These are phyloP conservation scores for Cecropterus lyciades DNA, from an alignment of 1,140 invertebrate species.

Conservation along the genomic window DNA sequence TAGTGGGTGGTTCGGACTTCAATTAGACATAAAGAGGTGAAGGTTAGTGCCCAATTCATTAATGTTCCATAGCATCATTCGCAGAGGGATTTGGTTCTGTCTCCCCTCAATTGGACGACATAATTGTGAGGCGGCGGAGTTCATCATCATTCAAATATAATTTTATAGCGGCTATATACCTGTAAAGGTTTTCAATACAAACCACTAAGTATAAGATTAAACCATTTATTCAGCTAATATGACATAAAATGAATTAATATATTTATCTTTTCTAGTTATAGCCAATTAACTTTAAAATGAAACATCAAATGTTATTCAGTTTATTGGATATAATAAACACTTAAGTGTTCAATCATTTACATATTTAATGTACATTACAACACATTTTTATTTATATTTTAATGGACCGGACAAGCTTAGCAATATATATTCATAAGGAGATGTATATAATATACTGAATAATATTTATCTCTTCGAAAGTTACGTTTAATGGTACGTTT, in stretches of 20 bases:
- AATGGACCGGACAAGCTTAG: background rate
- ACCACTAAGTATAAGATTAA: too few relatives aligned
- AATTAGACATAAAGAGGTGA: too few relatives aligned
- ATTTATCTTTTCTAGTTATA: background rate
- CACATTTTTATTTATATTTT: background rate
- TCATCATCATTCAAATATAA: too few relatives aligned
- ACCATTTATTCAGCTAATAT: too few relatives aligned
- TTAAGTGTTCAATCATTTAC: constrained; percentile 8
- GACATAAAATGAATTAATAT: background rate
- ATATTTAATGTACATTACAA: constrained; percentile 1
- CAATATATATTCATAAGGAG: background rate
- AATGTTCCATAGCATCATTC: too few relatives aligned
- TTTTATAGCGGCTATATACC: too few relatives aligned
- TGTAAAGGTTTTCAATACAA: too few relatives aligned
- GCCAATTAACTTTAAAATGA: background rate
- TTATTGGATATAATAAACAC: constrained; percentile 9
- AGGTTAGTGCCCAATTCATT: too few relatives aligned
- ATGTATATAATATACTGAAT: background rate
- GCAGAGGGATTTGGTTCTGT: too few relatives aligned
- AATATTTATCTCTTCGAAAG: background rate
- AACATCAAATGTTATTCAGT: constrained; percentile 2
- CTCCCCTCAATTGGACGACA: too few relatives aligned
- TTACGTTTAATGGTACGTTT: background rate
- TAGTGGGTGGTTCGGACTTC: too few relatives aligned
- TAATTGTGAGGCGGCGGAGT: too few relatives aligned